A percentile compares a stretch with the other conserved stretches of the same genome.
phyloP scores from a whole-genome alignment of 2,888 invertebrate genomes.

The Eilema caniola region DNA sequence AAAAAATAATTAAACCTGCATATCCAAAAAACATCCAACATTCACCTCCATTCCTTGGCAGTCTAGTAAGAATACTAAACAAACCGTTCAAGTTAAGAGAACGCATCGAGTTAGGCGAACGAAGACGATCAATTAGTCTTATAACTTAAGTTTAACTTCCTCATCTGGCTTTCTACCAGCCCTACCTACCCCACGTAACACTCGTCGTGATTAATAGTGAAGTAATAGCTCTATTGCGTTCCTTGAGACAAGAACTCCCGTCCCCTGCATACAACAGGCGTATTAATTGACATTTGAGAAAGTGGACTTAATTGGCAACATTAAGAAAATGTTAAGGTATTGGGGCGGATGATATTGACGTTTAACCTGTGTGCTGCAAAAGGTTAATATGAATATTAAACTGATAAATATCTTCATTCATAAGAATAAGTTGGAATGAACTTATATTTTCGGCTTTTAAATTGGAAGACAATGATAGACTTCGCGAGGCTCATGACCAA shows the following conservation, averaged over 20 bases:
- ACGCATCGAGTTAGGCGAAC: not conserved
- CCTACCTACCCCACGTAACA: constrained; percentile 44
- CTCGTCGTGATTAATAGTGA: constrained; percentile 58
- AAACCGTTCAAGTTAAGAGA: not conserved
- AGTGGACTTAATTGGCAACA: constrained; percentile 52
- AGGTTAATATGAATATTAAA: constrained; percentile 44
- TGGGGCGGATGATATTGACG: constrained; percentile 39
- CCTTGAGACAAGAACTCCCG: constrained; percentile 37
- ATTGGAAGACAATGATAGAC: not conserved
- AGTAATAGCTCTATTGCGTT: constrained; percentile 59
- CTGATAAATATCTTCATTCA: constrained; percentile 48
- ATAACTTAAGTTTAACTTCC: constrained; percentile 11
- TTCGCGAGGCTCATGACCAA: not conserved
- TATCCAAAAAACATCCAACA: too few relatives aligned
- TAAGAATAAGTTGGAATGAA: not conserved
- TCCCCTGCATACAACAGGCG: constrained; percentile 32
- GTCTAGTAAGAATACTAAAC: not conserved
- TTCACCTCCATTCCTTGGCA: too few relatives aligned
- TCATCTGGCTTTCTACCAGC: constrained; percentile 23
- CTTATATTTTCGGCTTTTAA: not conserved
- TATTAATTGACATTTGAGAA: constrained; percentile 58
- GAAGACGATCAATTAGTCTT: not conserved
- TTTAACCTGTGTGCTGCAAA: constrained; percentile 37
- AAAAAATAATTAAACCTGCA: too few relatives aligned
- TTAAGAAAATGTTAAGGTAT: constrained; percentile 56